A percentile compares a stretch with the other conserved stretches of the same genome.
phyloP scores from a whole-genome alignment of 2,888 invertebrate species.

The Lutraria lutraria region DNA sequence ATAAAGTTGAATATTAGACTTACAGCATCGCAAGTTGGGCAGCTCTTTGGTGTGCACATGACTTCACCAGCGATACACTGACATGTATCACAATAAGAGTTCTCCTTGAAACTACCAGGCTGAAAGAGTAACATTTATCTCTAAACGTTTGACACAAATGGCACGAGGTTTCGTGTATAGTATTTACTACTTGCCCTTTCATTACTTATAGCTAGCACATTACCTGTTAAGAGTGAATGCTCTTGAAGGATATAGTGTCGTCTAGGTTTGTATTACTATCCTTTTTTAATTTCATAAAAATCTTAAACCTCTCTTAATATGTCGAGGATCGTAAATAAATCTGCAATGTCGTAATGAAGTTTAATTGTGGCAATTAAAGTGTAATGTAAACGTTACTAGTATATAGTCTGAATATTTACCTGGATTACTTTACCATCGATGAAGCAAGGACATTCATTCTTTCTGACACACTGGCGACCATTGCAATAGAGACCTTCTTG shows the following conservation, averaged over 20 bases:
- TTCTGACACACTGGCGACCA: constrained; percentile 91
- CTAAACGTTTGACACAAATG: too few relatives aligned
- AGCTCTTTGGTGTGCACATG: constrained; percentile 90
- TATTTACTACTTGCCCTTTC: too few relatives aligned
- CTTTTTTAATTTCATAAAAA: not conserved
- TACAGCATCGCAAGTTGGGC: constrained; percentile 89
- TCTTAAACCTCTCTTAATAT: not conserved
- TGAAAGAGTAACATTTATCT: constrained; percentile 46
- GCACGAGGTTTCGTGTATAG: too few relatives aligned
- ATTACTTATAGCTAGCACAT: too few relatives aligned
- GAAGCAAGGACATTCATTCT: constrained; percentile 92
- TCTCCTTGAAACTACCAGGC: constrained; percentile 88
- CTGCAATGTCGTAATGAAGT: too few relatives aligned
- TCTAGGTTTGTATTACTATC: too few relatives aligned
- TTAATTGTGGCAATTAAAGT: too few relatives aligned
- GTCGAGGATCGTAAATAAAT: not conserved
- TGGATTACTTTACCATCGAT: constrained; percentile 79
- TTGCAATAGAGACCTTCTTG: constrained; percentile 90
- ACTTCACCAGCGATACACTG: constrained; percentile 91
- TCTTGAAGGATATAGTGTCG: too few relatives aligned
- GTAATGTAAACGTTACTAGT: too few relatives aligned
- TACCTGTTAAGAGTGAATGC: too few relatives aligned
- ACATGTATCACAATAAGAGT: constrained; percentile 92
- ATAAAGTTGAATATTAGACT: not conserved
- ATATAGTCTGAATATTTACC: constrained; percentile 64